Percentiles rank a stretch among this genome's conserved stretches.
Evolutionary conservation across 2,888 invertebrate genomes (phyloP).

Genomic region (Pseudoips prasinana): DNA sequence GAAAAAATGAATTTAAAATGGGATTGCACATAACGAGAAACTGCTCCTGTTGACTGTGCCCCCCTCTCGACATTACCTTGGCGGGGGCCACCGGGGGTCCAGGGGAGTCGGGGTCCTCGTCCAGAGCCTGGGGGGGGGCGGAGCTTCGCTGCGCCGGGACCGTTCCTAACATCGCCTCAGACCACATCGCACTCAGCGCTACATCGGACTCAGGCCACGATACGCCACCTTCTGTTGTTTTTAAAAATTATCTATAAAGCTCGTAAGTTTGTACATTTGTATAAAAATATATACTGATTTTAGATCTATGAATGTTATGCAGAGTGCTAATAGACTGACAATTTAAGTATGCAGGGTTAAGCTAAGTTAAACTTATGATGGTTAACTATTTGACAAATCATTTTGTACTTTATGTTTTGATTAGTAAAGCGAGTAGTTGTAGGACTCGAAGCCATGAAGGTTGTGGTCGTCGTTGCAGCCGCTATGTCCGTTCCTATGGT

Average conservation of each 20-base stretch:
- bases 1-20: conserved; percentile 58
- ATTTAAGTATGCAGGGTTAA: conserved; percentile 35
- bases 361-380: conserved; percentile 37
- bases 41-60: conserved; percentile 66
- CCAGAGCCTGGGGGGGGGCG: conserved; percentile 27
- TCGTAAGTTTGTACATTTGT: conserved; percentile 50
- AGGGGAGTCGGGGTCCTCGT: conserved; percentile 25
- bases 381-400: conserved; percentile 32
- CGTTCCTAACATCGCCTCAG: conserved; percentile 74
- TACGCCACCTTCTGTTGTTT: conserved; percentile 80
- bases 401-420: conserved; percentile 36
- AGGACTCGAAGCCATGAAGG: conserved; percentile 27
- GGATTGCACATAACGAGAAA: conserved; percentile 68
- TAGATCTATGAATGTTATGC: conserved; percentile 35
- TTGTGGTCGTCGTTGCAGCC: conserved; percentile 22
- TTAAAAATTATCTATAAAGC: conserved; percentile 78
- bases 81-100: conserved; percentile 36
- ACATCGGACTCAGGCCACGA: conserved; percentile 76
- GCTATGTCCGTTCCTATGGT: conserved; percentile 17
- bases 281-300: conserved; percentile 32
- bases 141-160: conserved; percentile 42
- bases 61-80: conserved; percentile 74
- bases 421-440: conserved; percentile 39
- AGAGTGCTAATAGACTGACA: conserved; percentile 35
- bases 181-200: conserved; percentile 77